Percentiles rank a stretch among this genome's conserved stretches.
These are phyloP conservation scores for Deilephila elpenor DNA, from an alignment of 2,888 invertebrate species.

Conservation along the genomic window DNA sequence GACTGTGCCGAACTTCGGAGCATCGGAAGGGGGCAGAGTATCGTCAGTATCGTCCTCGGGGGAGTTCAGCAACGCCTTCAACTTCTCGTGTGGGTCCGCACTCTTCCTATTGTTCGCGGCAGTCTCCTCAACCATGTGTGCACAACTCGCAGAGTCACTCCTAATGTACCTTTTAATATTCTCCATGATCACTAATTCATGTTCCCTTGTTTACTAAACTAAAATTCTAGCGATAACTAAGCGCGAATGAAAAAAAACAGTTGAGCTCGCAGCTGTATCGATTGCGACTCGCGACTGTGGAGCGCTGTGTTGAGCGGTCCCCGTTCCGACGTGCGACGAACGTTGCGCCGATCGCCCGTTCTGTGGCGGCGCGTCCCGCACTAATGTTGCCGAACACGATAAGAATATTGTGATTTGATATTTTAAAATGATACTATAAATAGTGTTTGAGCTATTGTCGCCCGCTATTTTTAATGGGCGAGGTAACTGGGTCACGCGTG, in stretches of 20 bases:
- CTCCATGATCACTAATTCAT: slow-evolving; percentile 74
- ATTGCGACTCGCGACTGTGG: slow-evolving; percentile 47
- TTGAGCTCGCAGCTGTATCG: slow-evolving; percentile 57
- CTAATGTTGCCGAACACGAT: slow-evolving; percentile 27
- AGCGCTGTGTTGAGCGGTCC: slow-evolving; percentile 56
- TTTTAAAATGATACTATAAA: slow-evolving; percentile 80
- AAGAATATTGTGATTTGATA: slow-evolving; percentile 35
- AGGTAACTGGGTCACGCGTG: slow-evolving; percentile 77
- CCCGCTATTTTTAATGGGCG: slow-evolving; percentile 79
- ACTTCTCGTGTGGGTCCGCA: slow-evolving; percentile 76
- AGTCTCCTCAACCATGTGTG: slow-evolving; percentile 79
- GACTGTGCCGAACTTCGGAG: slow-evolving; percentile 90
- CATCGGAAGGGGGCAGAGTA: slow-evolving; percentile 75
- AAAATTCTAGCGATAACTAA: slow-evolving; percentile 73
- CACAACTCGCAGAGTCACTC: slow-evolving; percentile 79
- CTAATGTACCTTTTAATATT: slow-evolving; percentile 77
- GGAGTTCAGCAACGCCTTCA: slow-evolving; percentile 76
- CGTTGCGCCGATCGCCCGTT: slow-evolving; percentile 62
- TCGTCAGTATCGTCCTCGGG: slow-evolving; percentile 79
- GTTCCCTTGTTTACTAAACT: slow-evolving; percentile 82
- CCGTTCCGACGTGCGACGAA: slow-evolving; percentile 44
- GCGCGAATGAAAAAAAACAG: slow-evolving; percentile 50
- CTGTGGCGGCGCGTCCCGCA: slow-evolving; percentile 36
- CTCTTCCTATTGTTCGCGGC: slow-evolving; percentile 70
- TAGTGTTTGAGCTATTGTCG: slow-evolving; percentile 83